Evolutionary conservation across 2,113 vertebrate genomes (phyloP), one percentile per base, ranked within the genome.

Genomic region (Okapia johnstoni): DNA sequence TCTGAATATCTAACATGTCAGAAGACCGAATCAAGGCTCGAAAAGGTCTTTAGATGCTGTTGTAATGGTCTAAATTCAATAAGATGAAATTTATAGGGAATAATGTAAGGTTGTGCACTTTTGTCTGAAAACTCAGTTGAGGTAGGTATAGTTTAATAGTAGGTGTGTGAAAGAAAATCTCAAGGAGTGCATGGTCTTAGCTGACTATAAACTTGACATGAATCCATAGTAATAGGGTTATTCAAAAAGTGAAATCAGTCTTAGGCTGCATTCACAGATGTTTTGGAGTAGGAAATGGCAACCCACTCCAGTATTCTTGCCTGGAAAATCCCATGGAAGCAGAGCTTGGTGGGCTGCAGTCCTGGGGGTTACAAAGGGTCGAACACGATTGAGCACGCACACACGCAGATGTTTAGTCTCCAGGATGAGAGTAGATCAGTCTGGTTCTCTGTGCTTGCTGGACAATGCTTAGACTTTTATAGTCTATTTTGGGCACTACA

Each of bases 31-130:
- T 85, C 54, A 58, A 93, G 89, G 93, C 89, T 97, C 91, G 84
- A 54, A 94, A 63, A 97, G 70, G 83, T 89, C 92, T 77, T 93
- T 76, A 91, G 87, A 94, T 96, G 70, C 26, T 55, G 79, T 57
- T 77, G 57, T 96, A 97, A 98, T 95, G 89, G n/a, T 26, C 86
- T 76, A 98, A 97, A 97, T 96, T 73, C 70, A 96, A 91, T 96
- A 97, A 97, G 80, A 96, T 80, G 88, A 97, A 97, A 91, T 84
- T 95, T 93, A 94, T 86, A 97, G 70, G 70, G 86, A 90, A 93
- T 96, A 98, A 94, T 87, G 63, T 92, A 86, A 98, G 89, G 92
- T 96, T 79, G 63, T 97, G 54, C 55, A 94, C 92, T 97, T 96
- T 66, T 87, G 70, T 86, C 83, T 58, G 84, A 96, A 94, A 97